A percentile compares a stretch with the other conserved stretches of the same genome.
phyloP scores from a whole-genome alignment of 2,888 invertebrate genomes.

The Synanthedon myopaeformis region DNA sequence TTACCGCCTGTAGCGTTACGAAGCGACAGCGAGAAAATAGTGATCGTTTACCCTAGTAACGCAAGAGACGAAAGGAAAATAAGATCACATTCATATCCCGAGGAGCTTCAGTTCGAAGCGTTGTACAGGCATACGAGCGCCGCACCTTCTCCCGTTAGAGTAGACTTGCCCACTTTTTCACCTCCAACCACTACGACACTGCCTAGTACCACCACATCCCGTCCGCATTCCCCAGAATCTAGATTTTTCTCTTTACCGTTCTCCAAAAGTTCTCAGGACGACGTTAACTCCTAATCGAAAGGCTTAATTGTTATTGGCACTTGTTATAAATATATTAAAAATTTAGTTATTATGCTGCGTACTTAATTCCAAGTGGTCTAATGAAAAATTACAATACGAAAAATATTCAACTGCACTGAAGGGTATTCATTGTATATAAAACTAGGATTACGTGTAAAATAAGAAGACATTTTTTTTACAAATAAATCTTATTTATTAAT shows the following conservation, averaged over 20 bases:
- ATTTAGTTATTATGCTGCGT: too few species aligned
- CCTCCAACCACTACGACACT: conserved; percentile 41
- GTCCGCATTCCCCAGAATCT: conserved; percentile 18
- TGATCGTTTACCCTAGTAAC: conserved; percentile 66
- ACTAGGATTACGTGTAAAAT: conserved; percentile 36
- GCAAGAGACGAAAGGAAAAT: conserved; percentile 61
- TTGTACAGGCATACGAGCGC: conserved; percentile 54
- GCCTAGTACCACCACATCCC: conserved; percentile 19
- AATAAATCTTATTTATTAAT: conserved; percentile 63
- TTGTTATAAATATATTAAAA: too few species aligned
- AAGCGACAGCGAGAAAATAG: conserved; percentile 55
- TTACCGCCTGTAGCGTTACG: conserved; percentile 54
- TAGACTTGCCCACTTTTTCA: conserved; percentile 72
- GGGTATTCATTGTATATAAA: conserved; percentile 37
- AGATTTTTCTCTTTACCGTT: conserved; percentile 43
- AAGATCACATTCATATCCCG: conserved; percentile 59
- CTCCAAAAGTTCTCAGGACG: conserved; percentile 11
- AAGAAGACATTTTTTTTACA: conserved; percentile 39
- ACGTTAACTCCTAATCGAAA: too few species aligned
- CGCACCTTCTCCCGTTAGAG: conserved; percentile 38
- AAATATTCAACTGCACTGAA: too few species aligned
- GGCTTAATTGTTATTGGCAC: too few species aligned
- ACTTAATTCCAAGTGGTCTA: too few species aligned
- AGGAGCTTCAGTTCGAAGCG: conserved; percentile 63
- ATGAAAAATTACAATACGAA: too few species aligned